A percentile compares a stretch with the other conserved stretches of the same genome.
These are phyloP conservation scores for Saguinus midas DNA, from an alignment of 2,113 vertebrate species.

Conservation along the genomic window DNA sequence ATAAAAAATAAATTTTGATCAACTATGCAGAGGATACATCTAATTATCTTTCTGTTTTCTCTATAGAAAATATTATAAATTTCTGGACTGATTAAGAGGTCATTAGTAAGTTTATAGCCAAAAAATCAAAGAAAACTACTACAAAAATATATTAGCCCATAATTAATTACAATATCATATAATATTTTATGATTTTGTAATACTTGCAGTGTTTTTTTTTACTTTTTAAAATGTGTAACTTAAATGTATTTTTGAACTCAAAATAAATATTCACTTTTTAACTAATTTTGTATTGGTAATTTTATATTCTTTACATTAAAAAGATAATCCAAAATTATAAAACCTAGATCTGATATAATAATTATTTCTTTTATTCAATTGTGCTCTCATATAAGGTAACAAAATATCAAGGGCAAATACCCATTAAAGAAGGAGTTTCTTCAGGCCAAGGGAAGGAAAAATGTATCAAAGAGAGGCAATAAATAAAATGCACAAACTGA, in stretches of 20 bases:
- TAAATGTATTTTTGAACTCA: not conserved
- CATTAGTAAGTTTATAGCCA: not conserved
- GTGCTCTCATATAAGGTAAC: not conserved
- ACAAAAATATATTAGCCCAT: not conserved
- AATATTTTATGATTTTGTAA: not conserved
- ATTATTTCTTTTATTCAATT: not conserved
- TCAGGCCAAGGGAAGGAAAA: not conserved
- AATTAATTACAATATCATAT: not conserved
- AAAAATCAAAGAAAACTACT: not conserved
- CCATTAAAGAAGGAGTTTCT: not conserved
- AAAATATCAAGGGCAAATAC: not conserved
- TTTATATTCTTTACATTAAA: conserved; percentile 20
- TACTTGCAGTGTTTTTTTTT: not conserved
- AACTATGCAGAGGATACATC: not conserved
- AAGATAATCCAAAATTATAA: not conserved
- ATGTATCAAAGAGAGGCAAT: not conserved
- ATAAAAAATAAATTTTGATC: not conserved
- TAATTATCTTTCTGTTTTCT: not conserved
- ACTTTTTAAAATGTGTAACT: not conserved
- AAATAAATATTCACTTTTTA: not conserved
- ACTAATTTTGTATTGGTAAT: not conserved
- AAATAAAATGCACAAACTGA: not conserved
- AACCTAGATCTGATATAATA: not conserved
- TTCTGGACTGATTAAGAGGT: not conserved
- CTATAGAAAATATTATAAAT: not conserved